Evolutionary conservation across 2,888 invertebrate species (phyloP), one percentile per base, ranked within the genome.

Genomic region (Philopedon plagiatum): DNA sequence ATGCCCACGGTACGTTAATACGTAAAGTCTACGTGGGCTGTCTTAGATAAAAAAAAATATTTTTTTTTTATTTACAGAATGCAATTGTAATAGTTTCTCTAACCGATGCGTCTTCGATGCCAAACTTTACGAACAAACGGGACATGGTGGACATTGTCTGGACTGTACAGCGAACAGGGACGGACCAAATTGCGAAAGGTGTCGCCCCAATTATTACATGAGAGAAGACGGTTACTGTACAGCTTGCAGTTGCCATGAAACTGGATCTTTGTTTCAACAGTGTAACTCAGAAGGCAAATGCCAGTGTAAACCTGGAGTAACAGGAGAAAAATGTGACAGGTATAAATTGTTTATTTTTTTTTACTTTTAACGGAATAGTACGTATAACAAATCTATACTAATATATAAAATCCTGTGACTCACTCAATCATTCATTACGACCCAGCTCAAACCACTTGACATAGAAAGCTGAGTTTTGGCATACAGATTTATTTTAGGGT

Each of bases 141-240:
- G 99, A 0, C 97, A 97, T 83, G 99, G 99, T 29, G 99, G 99
- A 1, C 97, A 98, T 81, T 99, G 99, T 82, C 87, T 94, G 71
- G 96, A 98, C 81, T 99, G 99, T 82, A 90, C 91, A 0, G 96
- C 96, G 68, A 97, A 98, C 87, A 91, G 99, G 0, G 97, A 94
- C 79, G 99, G 99, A 0, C 91, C 97, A 7, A 96, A 99, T 86
- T 99, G 99, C 84, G 99, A 99, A 84, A 88, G 94, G 18, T 99
- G 99, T 85, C 91, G 92, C 76, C 94, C 94, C 81, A 97, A 98
- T 86, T 98, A 91, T 87, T 98, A 93, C 85, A 93, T 96, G 85
- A 90, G 93, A 0, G 89, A 90, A 39, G 93, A 93, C 73, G 92
- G 91, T 77, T 92, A 91, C 79, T 98, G 98, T 83, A 87, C 94